Evolutionary conservation across 2,797 vertebrate genomes (phyloP), one percentile per base, ranked within the genome.

Genomic region (Aulostomus chinensis): DNA sequence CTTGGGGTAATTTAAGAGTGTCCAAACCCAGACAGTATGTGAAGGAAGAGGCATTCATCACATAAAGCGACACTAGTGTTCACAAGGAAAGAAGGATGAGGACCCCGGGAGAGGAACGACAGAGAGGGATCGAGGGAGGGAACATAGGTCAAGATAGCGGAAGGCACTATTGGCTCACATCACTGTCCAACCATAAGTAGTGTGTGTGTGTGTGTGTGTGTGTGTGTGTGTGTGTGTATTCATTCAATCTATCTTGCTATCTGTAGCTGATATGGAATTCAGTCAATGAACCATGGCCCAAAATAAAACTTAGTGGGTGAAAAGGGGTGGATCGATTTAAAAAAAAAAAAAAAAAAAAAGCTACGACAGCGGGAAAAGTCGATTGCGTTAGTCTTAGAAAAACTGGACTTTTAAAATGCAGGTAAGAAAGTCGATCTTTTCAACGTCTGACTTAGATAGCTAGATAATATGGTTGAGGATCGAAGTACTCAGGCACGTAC

Each of bases 1-100:
- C 67, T 80, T 73, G 76, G 68, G 70, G 81, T 88, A 84, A 86
- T 89, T 89, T 86, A 82, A 86, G 77, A 80, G 79, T 80, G 71
- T 76, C 77, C 52, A 69, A 62, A 70, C 34, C 71, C 62, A 80
- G 80, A 82, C 80, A 76, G 75, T 50, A 50, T 49, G 54, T 34
- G 7, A 68, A 48, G 70, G 53, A 68, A 80, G 68, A 74, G 11
- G 45, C 77, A 90, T 91, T 78, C 66, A 86, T 90, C 89, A 89
- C 59, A 45, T 34, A 39, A 62, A 51, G 47, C 83, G 82, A 86
- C 86, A 84, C 58, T 31, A 38, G 75, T 83, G 81, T 85, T 83
- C 73, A 68, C 65, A 68, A 46, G 49, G 48, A 78, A 78, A 71
- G 75, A 85, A 60, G 49, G 54, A 82, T 84, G 75, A 67, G 47